Base-by-base conservation (phyloP, 2,888 invertebrate genomes). In the Cabera pusaria region DNA sequence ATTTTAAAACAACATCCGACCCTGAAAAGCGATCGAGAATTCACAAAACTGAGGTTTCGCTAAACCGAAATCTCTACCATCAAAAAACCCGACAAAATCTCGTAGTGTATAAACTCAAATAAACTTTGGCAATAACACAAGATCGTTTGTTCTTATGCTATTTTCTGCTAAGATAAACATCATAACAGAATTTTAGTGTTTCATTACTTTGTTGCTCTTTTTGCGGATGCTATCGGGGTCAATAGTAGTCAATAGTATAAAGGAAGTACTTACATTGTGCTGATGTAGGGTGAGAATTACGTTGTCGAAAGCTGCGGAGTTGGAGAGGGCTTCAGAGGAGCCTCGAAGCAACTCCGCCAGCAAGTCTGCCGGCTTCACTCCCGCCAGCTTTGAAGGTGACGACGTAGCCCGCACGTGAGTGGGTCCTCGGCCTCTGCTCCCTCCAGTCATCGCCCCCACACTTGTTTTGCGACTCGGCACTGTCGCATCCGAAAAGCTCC, bases 381-480 rank as follows among this genome's bases (percentile, higher is more conserved):
- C 93, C 62, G 93, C 93, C 50, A 95, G 86, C 72, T 95, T 94
- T 7, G 94, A 94, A 16, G 95, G 95, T 54, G 95, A 95, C 4
- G 95, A 95, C 6, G 94, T 94, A 3, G 95, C 95, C 54, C 95
- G 81, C 53, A 95, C 94, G 74, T 95, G 95, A 10, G 91, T 84
- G 1, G 91, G 87, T 32, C 86, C 90, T 51, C 90, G 87, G 58
- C 87, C 74, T 39, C 82, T 78, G 3, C 67, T 65, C 38, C 74
- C 74, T 11, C 74, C 72, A 18, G 83, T 68, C 41, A 79, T 76
- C n/a, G 81, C 83, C 48, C 91, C 91, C 9, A 92, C 92, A 59
- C 92, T 92, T 25, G 91, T 90, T 71, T 93, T 93, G 23, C 93
- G 84, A 57, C 91, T 65, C 23, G 92, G 92, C 19, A 90, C 90